Conservation (phyloP, 2,113 vertebrate genomes). For the Prionailurus bengalensis region DNA sequence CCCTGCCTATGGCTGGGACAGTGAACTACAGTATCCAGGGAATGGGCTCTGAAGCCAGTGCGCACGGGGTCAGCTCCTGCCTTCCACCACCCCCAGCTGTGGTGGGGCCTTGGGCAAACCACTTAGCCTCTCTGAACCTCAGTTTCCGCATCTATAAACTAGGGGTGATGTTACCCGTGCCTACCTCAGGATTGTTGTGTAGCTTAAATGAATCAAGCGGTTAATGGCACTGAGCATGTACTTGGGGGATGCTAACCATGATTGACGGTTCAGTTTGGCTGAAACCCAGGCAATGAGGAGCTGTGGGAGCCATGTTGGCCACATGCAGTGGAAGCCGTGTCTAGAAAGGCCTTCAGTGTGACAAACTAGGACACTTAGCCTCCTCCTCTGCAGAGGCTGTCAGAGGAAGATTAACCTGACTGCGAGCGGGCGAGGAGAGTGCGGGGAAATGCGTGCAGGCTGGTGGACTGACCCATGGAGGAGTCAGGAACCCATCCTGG, state of each 20-base stretch:
- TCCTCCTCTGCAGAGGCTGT: background rate
- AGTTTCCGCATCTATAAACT: no score
- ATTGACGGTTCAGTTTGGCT: background rate
- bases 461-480: background rate
- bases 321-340: background rate
- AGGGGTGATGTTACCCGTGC: background rate
- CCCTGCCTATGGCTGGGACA: background rate
- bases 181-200: background rate
- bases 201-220: background rate
- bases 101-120: background rate
- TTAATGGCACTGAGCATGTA: background rate
- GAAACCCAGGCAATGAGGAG: background rate
- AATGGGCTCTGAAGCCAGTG: background rate
- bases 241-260: background rate
- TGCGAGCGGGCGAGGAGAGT: accelerated
- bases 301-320: background rate
- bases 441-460: background rate
- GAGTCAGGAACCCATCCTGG: background rate
- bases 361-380: background rate
- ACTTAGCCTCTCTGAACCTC: no score
- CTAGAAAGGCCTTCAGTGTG: background rate
- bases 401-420: background rate
- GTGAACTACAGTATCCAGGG: accelerated
- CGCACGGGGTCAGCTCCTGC: background rate
- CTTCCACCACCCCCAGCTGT: background rate